Evolutionary conservation across 2,113 vertebrate genomes (phyloP).

Genomic region (Eulemur macaco): DNA sequence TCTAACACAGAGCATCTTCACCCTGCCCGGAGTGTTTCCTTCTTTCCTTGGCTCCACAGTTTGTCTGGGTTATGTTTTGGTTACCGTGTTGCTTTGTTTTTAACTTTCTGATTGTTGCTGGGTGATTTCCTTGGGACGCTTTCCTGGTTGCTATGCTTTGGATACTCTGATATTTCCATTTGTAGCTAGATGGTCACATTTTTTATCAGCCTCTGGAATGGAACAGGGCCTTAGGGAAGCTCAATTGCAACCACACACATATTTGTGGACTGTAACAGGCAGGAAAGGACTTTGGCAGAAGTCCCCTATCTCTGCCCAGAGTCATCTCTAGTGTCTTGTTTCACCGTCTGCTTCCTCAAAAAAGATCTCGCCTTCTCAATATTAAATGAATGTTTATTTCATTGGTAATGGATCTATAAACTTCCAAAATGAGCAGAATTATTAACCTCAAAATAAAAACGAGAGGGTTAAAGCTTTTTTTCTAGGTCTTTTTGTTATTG

Average conservation of each 20-base stretch:
- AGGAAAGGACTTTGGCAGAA: not conserved
- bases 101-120: slow-evolving; percentile 49
- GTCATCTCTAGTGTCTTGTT: not conserved
- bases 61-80: slow-evolving; percentile 48
- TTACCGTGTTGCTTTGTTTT: slow-evolving; percentile 61
- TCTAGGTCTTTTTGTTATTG: not conserved
- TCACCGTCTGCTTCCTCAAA: not conserved
- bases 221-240: not conserved
- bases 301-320: not conserved
- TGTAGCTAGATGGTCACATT: slow-evolving; percentile 23
- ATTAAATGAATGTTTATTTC: not conserved
- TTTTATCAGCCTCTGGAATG: slow-evolving; percentile 20
- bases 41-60: not conserved
- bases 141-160: slow-evolving; percentile 35
- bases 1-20: not conserved
- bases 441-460: slow-evolving; percentile 25
- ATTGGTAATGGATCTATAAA: not conserved
- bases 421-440: not conserved
- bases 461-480: not conserved
- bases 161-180: slow-evolving; percentile 14
- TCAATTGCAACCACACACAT: not conserved
- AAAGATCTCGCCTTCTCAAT: not conserved
- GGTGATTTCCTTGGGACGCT: slow-evolving; percentile 19
- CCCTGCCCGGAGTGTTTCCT: not conserved
- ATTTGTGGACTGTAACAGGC: slow-evolving; percentile 3